Percentiles rank a stretch among this genome's conserved stretches.
Evolutionary conservation across 2,888 invertebrate species (phyloP).

Genomic region (Stenichneumon culpator): DNA sequence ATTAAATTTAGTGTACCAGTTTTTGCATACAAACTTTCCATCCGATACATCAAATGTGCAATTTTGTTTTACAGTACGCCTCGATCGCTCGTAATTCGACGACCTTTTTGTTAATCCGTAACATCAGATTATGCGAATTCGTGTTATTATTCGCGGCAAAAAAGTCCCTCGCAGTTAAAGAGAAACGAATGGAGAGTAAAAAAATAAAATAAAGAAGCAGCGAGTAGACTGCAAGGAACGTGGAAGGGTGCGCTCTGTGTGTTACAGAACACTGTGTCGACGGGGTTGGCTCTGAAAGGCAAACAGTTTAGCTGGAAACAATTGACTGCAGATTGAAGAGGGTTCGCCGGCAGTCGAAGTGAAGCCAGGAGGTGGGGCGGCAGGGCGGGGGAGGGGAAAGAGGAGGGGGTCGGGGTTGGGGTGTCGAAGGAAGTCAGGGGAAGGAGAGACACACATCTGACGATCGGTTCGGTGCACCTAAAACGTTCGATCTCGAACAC

Average conservation of each 20-base stretch:
- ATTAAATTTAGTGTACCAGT: too few species aligned
- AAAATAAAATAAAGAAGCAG: conserved; percentile 46
- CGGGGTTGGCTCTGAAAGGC: conserved; percentile 83
- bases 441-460: conserved; percentile 64
- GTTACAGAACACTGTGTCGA: conserved; percentile 59
- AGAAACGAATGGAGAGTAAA: conserved; percentile 42
- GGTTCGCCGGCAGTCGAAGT: conserved; percentile 73
- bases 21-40: too few species aligned
- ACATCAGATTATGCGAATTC: background rate
- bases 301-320: conserved; percentile 86
- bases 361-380: conserved; percentile 33
- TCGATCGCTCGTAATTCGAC: background rate
- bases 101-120: background rate
- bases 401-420: conserved; percentile 19
- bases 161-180: conserved; percentile 40
- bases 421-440: conserved; percentile 38
- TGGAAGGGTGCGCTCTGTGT: conserved; percentile 35
- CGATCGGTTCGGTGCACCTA: conserved; percentile 78
- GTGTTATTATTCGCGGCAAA: conserved; percentile 3
- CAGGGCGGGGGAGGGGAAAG: conserved; percentile 41
- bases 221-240: conserved; percentile 39
- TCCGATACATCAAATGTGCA: too few species aligned
- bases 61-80: too few species aligned
- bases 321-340: conserved; percentile 85
- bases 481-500: conserved; percentile 77